These are phyloP conservation scores for Cladopsammia gracilis DNA, from an alignment of 64 coral and sea anemone genomes.

Conservation along the genomic window DNA sequence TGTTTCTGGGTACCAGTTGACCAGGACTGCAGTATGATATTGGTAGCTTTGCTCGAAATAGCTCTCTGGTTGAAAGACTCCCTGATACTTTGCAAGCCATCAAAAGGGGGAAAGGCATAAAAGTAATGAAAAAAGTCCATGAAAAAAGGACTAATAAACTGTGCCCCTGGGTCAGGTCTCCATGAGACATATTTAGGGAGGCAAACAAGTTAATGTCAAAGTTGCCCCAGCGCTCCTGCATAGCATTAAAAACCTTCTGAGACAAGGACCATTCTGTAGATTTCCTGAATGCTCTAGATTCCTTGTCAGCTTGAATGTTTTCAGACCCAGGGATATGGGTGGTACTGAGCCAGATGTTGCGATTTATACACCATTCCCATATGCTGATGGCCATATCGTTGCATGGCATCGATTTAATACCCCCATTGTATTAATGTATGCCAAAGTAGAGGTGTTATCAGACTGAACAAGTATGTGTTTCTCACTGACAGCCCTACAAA, in stretches of 20 bases:
- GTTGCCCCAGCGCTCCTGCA: not conserved
- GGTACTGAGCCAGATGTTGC: slow-evolving; percentile 55
- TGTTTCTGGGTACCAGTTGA: slow-evolving; percentile 73
- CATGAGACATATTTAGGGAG: slow-evolving; percentile 70
- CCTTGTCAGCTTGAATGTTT: slow-evolving; percentile 25
- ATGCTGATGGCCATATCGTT: slow-evolving; percentile 24
- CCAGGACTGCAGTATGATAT: slow-evolving; percentile 64
- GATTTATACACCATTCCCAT: slow-evolving; percentile 29
- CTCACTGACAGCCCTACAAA: slow-evolving; percentile 21
- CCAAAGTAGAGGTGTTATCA: slow-evolving; percentile 10
- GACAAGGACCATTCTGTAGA: slow-evolving; percentile 68
- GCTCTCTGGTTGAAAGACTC: slow-evolving; percentile 53
- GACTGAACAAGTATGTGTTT: slow-evolving; percentile 24
- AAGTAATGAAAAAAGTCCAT: slow-evolving; percentile 23
- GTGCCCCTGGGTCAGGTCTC: slow-evolving; percentile 44
- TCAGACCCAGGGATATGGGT: slow-evolving; percentile 38
- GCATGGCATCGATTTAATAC: slow-evolving; percentile 45
- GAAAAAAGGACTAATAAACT: slow-evolving; percentile 51
- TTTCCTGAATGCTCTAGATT: slow-evolving; percentile 5
- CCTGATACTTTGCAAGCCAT: slow-evolving; percentile 80
- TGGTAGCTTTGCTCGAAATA: slow-evolving; percentile 73
- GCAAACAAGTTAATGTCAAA: slow-evolving; percentile 64
- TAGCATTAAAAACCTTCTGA: slow-evolving; percentile 13
- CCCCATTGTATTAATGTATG: slow-evolving; percentile 37
- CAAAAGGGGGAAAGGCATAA: slow-evolving; percentile 53